phyloP scores from a whole-genome alignment of 2,113 vertebrate species.

The Gallinago paraguaiae region DNA sequence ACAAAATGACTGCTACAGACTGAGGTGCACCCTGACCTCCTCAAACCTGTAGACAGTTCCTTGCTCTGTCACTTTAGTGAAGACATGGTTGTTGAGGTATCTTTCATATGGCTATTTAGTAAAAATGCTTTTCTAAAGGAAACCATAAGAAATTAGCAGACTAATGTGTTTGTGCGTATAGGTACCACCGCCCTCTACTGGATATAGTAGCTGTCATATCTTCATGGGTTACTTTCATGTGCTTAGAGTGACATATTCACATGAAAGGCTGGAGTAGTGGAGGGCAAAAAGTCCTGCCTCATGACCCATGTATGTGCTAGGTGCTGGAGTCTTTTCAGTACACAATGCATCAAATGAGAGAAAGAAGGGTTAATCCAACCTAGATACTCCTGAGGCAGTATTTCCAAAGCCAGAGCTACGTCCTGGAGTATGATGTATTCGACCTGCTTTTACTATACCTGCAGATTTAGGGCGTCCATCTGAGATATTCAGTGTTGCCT shows the following conservation, averaged over 20 bases:
- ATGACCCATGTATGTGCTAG: background rate
- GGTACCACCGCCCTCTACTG: slow-evolving; percentile 70
- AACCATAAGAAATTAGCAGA: background rate
- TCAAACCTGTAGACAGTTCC: background rate
- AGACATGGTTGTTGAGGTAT: background rate
- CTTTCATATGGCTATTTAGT: background rate
- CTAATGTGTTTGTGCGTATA: background rate
- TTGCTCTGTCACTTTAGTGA: background rate
- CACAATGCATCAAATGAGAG: background rate
- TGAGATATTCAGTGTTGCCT: slow-evolving; percentile 83
- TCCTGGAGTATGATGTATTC: slow-evolving; percentile 39
- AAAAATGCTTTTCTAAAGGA: background rate
- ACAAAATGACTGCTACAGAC: background rate
- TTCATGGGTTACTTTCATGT: background rate
- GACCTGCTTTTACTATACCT: slow-evolving; percentile 81
- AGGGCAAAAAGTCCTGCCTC: background rate
- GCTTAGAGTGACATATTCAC: background rate
- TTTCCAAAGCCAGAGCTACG: slow-evolving; percentile 57
- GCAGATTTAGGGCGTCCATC: slow-evolving; percentile 86
- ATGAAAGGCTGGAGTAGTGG: background rate
- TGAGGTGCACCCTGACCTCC: background rate
- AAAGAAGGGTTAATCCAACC: slow-evolving; percentile 58
- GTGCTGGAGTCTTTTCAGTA: slow-evolving; percentile 41
- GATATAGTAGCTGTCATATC: slow-evolving; percentile 13
- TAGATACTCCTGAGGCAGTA: slow-evolving; percentile 47